These are phyloP conservation scores for Caenorhabditis virilis DNA, from an alignment of 2,888 invertebrate genomes.

Conservation along the genomic window DNA sequence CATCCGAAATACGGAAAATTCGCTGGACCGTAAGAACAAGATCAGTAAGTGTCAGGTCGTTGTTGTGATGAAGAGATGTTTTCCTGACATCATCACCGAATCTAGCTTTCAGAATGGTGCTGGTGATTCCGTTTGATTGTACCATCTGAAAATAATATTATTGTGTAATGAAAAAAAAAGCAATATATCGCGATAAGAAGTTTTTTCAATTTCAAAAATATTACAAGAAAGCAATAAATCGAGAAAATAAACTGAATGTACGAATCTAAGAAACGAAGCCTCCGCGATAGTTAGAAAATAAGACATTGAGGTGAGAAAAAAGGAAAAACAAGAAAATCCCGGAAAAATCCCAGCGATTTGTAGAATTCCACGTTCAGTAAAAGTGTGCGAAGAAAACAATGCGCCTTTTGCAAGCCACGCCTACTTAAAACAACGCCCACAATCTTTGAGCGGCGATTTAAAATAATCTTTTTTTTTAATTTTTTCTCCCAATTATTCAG, in stretches of 20 bases:
- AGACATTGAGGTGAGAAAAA: not conserved
- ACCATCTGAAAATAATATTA: slow-evolving; percentile 26
- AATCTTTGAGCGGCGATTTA: not conserved
- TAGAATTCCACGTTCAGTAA: slow-evolving; percentile 31
- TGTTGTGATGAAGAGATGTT: slow-evolving; percentile 45
- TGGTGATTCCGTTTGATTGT: slow-evolving; percentile 33
- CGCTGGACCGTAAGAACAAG: slow-evolving; percentile 52
- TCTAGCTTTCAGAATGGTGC: slow-evolving; percentile 48
- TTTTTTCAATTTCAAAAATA: not conserved
- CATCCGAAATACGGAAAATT: slow-evolving; percentile 45
- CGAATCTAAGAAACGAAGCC: not conserved
- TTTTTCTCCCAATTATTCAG: not conserved
- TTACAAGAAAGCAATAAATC: not conserved
- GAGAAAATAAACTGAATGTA: not conserved
- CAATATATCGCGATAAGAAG: not conserved
- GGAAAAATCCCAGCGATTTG: slow-evolving; percentile 1
- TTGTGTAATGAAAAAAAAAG: not conserved
- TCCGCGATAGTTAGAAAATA: not conserved
- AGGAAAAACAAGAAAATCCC: slow-evolving; percentile 1
- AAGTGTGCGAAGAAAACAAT: slow-evolving; percentile 17
- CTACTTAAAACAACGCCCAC: not conserved
- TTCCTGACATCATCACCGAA: slow-evolving; percentile 55
- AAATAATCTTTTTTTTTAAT: not conserved
- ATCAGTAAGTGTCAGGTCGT: slow-evolving; percentile 54
- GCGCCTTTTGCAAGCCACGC: slow-evolving; percentile 14